Evolutionary conservation across 1,140 invertebrate species (phyloP), one percentile per base, ranked within the genome.

Genomic region (Brachystomella parvula): DNA sequence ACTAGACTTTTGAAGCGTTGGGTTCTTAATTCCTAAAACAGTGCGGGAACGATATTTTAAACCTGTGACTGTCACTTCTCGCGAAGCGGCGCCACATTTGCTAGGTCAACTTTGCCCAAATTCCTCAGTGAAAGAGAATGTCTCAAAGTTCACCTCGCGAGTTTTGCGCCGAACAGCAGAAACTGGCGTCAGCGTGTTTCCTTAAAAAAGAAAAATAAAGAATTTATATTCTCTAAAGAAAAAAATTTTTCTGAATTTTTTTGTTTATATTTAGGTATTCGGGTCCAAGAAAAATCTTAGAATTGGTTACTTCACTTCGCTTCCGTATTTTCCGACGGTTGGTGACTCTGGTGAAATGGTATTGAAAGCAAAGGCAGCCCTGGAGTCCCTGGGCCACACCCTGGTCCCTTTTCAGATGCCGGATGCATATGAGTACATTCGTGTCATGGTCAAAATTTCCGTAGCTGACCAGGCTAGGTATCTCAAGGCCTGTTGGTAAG

Each of bases 301-400:
- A 31, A 68, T 71, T 47, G 69, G 69, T 3, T 71, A 65, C 35
- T 71, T 56, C 47, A 71, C 69, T 32, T 64, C 63, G 6, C 2
- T 68, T 2, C 26, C 29, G 0, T 65, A 58, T 31, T 68, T 68
- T 30, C 66, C 69, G 30, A 32, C 66, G 0, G 21, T 68, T 9
- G 69, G 69, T 1, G 66, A 71, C 32, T 68, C 69, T 15, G 47
- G 33, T 19, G 31, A 65, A 29, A 47, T 49, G 2, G 63, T 71
- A 2, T 26, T 71, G 21, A 66, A 49, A 32, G 66, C 69, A 24
- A 68, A 68, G 30, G 6, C 30, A 26, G 69, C 63, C 15, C 28
- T 71, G 26, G 63, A 66, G 56, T 15, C 39, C 0, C 24, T 33
- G 17, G 66, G 69, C 1, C 69, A 71, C 49, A 61, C 24, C 6